Conservation (phyloP, 2,888 invertebrate species). For the Cantharis flavilabris region DNA sequence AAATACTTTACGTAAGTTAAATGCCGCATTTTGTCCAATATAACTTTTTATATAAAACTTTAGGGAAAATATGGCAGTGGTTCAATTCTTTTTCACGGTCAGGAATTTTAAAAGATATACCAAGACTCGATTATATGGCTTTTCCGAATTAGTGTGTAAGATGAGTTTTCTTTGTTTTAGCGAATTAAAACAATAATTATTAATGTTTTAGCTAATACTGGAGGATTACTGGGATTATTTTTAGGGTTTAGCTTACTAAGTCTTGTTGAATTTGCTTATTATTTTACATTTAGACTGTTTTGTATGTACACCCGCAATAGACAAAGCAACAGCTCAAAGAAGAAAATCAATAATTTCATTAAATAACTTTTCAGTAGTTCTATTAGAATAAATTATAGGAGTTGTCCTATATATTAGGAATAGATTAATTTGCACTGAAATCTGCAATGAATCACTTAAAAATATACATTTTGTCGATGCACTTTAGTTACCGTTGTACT, state of each 20-base stretch:
- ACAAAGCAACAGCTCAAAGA: slow-evolving; percentile 29
- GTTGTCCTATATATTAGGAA: no score
- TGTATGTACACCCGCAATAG: slow-evolving; percentile 53
- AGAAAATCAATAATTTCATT: background rate
- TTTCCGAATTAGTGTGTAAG: slow-evolving; percentile 73
- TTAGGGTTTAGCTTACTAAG: slow-evolving; percentile 86
- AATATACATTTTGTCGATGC: no score
- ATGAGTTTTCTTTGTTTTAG: background rate
- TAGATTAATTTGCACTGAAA: no score
- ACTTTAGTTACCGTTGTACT: no score
- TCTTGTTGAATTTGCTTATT: slow-evolving; percentile 76
- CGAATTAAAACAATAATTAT: background rate
- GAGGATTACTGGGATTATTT: slow-evolving; percentile 79
- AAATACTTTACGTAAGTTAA: slow-evolving; percentile 43
- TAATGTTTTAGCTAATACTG: slow-evolving; percentile 72
- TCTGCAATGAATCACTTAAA: no score
- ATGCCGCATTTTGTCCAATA: background rate
- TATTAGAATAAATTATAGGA: no score
- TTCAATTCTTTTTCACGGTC: slow-evolving; percentile 72
- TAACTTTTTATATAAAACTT: slow-evolving; percentile 32
- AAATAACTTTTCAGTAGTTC: no score
- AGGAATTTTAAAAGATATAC: slow-evolving; percentile 69
- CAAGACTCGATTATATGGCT: slow-evolving; percentile 75
- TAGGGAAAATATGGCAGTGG: slow-evolving; percentile 68
- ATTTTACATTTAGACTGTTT: slow-evolving; percentile 67